Percentiles rank a stretch among this genome's conserved stretches.
phyloP scores from a whole-genome alignment of 2,888 invertebrate species.

The Quadroppia sp. region DNA sequence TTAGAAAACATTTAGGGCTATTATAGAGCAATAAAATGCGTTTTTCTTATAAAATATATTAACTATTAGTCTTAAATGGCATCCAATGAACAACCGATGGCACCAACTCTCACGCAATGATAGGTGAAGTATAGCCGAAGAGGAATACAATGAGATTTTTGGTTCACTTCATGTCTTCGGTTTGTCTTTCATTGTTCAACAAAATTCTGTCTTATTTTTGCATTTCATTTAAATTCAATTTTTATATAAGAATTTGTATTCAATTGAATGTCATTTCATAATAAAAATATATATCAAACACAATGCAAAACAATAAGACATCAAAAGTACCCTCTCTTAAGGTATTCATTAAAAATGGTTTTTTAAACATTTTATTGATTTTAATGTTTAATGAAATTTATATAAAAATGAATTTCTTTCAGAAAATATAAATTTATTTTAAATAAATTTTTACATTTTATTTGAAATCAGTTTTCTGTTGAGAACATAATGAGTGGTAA shows the following conservation, averaged over 20 bases:
- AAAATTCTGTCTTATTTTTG: neutral
- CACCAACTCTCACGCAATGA: constrained; percentile 32
- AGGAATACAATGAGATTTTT: neutral
- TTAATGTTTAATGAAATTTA: neutral
- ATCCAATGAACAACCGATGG: constrained; percentile 26
- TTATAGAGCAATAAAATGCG: constrained; percentile 36
- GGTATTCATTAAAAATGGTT: no score
- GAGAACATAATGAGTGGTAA: constrained; percentile 40
- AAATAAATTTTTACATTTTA: neutral
- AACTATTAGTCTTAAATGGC: constrained; percentile 25
- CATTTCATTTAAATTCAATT: neutral
- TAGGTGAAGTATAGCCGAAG: neutral
- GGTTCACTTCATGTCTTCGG: no score
- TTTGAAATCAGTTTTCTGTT: constrained; percentile 39
- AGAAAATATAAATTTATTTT: neutral
- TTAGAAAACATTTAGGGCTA: constrained; percentile 34
- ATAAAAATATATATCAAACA: no score
- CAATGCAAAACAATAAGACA: no score
- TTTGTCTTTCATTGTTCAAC: neutral
- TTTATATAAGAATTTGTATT: no score
- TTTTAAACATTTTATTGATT: no score
- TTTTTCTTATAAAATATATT: constrained; percentile 26
- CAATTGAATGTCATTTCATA: no score
- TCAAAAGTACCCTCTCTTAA: no score
- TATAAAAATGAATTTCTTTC: neutral